These are phyloP conservation scores for Ariolimax columbianus DNA, from an alignment of 2,888 invertebrate species.

Conservation along the genomic window DNA sequence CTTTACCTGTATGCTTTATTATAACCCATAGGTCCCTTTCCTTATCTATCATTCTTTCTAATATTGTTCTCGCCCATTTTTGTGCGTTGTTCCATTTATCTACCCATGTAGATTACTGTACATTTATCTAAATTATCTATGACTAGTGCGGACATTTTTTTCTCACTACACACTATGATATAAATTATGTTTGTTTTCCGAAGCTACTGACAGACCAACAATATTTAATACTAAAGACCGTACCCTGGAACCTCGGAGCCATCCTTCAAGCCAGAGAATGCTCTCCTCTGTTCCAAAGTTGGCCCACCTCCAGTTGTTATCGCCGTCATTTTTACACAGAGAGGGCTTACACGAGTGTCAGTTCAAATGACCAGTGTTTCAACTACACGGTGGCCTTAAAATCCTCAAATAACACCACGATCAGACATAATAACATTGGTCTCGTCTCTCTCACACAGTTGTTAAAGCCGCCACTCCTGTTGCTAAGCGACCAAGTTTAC, in stretches of 20 bases:
- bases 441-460: slow-evolving; percentile 13
- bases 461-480: slow-evolving; percentile 54
- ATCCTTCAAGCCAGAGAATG: slow-evolving; percentile 75
- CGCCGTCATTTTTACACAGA: slow-evolving; percentile 71
- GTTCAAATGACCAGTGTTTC: not conserved
- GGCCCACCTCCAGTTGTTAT: slow-evolving; percentile 77
- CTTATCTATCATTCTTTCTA: no score
- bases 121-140: no score
- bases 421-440: slow-evolving; percentile 2
- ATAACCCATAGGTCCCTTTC: no score
- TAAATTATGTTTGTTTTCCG: not conserved
- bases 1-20: no score
- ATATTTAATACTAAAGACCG: no score
- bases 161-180: no score
- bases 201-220: not conserved
- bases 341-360: not conserved
- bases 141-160: no score
- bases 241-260: slow-evolving; percentile 79
- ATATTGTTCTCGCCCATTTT: no score
- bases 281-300: slow-evolving; percentile 74
- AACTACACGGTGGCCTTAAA: slow-evolving; percentile 3
- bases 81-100: no score
- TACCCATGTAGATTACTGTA: no score
- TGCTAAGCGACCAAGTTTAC: slow-evolving; percentile 51
- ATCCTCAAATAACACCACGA: slow-evolving; percentile 12